These are phyloP conservation scores for Philhelius pedissequus DNA, from an alignment of 2,888 invertebrate species.

Conservation along the genomic window DNA sequence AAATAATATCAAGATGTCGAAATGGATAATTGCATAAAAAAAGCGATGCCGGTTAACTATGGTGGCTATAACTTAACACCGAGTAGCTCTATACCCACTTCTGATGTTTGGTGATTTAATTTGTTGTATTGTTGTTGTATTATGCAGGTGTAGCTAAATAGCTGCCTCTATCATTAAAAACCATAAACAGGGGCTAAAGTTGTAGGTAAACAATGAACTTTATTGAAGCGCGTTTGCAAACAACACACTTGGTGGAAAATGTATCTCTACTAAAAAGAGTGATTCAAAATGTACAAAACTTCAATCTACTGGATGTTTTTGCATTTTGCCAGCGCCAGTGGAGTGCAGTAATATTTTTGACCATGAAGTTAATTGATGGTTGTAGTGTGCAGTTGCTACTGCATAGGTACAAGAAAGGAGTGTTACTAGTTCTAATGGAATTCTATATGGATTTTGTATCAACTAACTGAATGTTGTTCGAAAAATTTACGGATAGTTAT, in stretches of 20 bases:
- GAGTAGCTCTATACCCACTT: neutral
- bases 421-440: slow-evolving; percentile 27
- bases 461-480: neutral
- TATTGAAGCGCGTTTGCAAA: neutral
- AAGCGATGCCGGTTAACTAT: slow-evolving; percentile 32
- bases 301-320: neutral
- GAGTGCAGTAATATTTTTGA: slow-evolving; percentile 20
- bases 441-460: neutral
- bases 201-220: slow-evolving; percentile 23
- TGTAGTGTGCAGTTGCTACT: neutral
- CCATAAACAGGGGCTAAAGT: neutral
- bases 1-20: slow-evolving; percentile 61
- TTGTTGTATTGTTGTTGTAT: neutral
- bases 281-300: neutral
- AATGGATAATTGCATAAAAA: slow-evolving; percentile 52
- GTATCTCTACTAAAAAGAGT: slow-evolving; percentile 11
- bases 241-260: slow-evolving; percentile 8
- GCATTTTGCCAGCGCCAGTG: neutral
- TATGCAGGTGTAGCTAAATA: slow-evolving; percentile 12
- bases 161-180: neutral
- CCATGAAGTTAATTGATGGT: slow-evolving; percentile 44
- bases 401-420: neutral
- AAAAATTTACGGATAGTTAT: neutral
- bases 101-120: neutral
- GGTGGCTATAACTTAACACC: slow-evolving; percentile 3